Evolutionary conservation across 2,113 vertebrate genomes (phyloP).

Genomic region (Todiramphus saurophagus): DNA sequence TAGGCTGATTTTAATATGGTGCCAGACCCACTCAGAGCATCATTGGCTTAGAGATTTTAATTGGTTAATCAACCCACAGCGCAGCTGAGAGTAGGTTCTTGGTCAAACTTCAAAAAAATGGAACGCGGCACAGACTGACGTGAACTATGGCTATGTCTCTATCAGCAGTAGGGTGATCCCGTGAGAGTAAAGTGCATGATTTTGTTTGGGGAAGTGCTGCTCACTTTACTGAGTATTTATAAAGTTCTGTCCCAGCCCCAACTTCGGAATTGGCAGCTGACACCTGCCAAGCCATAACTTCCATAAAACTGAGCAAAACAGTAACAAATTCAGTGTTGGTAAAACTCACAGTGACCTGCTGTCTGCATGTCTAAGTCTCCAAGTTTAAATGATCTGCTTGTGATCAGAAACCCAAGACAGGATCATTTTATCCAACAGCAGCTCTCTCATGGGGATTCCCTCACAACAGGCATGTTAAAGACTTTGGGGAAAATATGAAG

Average conservation of each 20-base stretch:
- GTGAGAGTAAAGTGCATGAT: neutral
- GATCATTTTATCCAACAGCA: neutral
- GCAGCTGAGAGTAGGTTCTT: neutral
- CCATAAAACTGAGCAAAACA: accelerated
- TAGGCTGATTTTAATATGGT: neutral
- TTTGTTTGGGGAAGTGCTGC: neutral
- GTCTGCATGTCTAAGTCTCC: accelerated
- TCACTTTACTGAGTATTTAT: neutral
- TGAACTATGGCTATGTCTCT: neutral
- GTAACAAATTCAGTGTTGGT: neutral
- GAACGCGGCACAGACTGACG: neutral
- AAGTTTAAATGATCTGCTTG: neutral
- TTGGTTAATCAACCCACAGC: neutral
- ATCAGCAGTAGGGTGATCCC: neutral
- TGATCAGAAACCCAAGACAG: neutral
- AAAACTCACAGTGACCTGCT: neutral
- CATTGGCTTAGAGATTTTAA: neutral
- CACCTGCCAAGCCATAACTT: neutral
- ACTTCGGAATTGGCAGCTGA: neutral
- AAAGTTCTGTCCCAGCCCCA: neutral
- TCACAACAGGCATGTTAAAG: neutral
- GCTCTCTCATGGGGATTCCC: neutral
- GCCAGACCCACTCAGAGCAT: neutral
- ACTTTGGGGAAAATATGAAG: accelerated
- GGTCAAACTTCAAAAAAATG: neutral